A percentile compares a stretch with the other conserved stretches of the same genome.
Conservation (phyloP, 2,888 invertebrate genomes). For the Ferrisia virgata region DNA sequence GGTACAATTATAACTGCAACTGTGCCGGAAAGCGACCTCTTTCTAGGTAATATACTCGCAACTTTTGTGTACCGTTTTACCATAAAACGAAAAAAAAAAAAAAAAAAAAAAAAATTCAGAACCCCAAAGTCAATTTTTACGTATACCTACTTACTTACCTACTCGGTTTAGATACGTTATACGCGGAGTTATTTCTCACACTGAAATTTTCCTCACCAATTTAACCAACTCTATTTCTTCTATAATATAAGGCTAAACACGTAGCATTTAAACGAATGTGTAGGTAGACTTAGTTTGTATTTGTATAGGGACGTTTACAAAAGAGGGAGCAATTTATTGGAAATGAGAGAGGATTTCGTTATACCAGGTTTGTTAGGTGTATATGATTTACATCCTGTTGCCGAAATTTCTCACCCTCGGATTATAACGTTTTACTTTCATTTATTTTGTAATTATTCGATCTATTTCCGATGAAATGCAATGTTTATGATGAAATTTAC, state of each 20-base stretch:
- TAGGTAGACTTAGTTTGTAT: not conserved
- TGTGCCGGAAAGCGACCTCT: constrained; percentile 2
- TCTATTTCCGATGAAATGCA: too few species aligned
- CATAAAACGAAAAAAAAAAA: not conserved
- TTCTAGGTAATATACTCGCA: not conserved
- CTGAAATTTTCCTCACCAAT: not conserved
- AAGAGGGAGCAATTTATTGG: not conserved
- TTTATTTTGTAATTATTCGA: too few species aligned
- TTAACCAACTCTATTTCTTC: not conserved
- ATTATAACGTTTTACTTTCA: too few species aligned
- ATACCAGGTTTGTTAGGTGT: too few species aligned
- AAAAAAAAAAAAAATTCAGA: too few species aligned
- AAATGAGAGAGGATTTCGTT: not conserved
- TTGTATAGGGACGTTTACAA: not conserved
- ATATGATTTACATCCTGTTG: not conserved
- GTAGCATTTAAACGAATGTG: too few species aligned
- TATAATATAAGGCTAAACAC: not conserved
- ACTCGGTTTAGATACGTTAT: not conserved
- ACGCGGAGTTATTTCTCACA: not conserved
- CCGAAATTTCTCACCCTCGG: too few species aligned
- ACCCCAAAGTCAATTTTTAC: not conserved
- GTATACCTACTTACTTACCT: not conserved
- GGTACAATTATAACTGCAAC: not conserved
- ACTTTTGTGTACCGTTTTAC: not conserved
- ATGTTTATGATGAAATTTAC: too few species aligned